These are phyloP conservation scores for Darevskia nairensis DNA, from an alignment of 2,797 vertebrate species.

Conservation along the genomic window DNA sequence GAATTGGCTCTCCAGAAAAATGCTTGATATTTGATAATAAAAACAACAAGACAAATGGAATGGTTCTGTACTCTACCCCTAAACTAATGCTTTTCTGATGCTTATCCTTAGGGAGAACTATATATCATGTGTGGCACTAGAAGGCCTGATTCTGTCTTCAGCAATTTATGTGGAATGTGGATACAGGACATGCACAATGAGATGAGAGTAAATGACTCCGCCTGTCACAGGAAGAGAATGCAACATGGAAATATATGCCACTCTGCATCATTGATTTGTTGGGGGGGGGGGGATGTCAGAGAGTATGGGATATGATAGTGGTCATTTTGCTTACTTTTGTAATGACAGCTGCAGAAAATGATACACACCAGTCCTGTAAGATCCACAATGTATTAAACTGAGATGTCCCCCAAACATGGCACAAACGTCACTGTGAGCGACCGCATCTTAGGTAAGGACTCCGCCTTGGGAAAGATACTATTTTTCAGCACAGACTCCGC, in stretches of 20 bases:
- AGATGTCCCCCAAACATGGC: neutral
- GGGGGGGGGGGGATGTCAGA: neutral
- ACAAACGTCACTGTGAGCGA: neutral
- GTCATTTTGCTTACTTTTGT: neutral
- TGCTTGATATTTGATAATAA: neutral
- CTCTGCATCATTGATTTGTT: neutral
- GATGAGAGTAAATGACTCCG: neutral
- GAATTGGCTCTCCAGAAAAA: neutral
- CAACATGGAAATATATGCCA: neutral
- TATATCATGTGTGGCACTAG: neutral
- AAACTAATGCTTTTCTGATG: neutral
- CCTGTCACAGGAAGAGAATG: neutral
- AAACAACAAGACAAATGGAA: neutral
- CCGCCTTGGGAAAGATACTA: neutral
- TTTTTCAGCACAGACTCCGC: neutral
- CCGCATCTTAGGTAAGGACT: neutral
- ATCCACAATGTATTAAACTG: neutral
- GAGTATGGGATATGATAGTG: no score
- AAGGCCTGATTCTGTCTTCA: no score
- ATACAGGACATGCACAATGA: neutral
- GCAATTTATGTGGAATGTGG: neutral
- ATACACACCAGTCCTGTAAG: neutral
- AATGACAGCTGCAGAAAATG: neutral
- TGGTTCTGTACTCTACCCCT: no score
- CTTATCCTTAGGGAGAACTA: neutral